A percentile compares a stretch with the other conserved stretches of the same genome.
Evolutionary conservation across 2,888 invertebrate genomes (phyloP).

Genomic region (Bibio marci): DNA sequence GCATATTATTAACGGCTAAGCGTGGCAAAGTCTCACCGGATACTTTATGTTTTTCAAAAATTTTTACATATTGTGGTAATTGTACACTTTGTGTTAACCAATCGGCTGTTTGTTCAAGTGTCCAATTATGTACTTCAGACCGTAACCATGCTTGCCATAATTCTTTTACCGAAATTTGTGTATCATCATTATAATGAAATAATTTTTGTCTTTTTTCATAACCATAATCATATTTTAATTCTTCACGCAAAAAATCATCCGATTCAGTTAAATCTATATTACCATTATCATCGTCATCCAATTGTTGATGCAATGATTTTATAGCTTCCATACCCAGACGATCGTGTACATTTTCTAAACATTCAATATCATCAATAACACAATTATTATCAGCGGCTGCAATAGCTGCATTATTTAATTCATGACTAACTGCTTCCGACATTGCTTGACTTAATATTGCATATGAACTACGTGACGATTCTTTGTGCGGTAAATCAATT

Average conservation of each 20-base stretch:
- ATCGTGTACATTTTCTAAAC: slow-evolving; percentile 58
- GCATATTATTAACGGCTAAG: slow-evolving; percentile 94
- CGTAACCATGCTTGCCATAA: slow-evolving; percentile 93
- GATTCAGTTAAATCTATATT: slow-evolving; percentile 95
- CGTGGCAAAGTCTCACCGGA: slow-evolving; percentile 87
- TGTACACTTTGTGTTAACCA: slow-evolving; percentile 88
- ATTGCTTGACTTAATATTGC: slow-evolving; percentile 37
- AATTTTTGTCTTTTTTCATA: slow-evolving; percentile 82
- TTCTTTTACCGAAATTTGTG: slow-evolving; percentile 93
- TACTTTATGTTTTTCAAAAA: slow-evolving; percentile 72
- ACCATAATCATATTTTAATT: slow-evolving; percentile 87
- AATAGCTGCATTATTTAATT: slow-evolving; percentile 29
- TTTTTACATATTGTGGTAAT: slow-evolving; percentile 81
- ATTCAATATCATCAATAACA: slow-evolving; percentile 49
- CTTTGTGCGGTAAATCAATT: slow-evolving; percentile 1
- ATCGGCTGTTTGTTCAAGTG: slow-evolving; percentile 89
- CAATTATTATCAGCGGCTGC: slow-evolving; percentile 21
- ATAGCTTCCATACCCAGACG: slow-evolving; percentile 85
- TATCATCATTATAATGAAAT: slow-evolving; percentile 94
- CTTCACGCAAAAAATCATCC: slow-evolving; percentile 90
- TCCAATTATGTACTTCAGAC: slow-evolving; percentile 97
- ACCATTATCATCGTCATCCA: slow-evolving; percentile 96
- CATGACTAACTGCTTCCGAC: slow-evolving; percentile 38
- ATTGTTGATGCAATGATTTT: slow-evolving; percentile 73
- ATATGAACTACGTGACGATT: slow-evolving; percentile 26